phyloP scores from a whole-genome alignment of 2,888 invertebrate genomes.

The Macrosiphum euphorbiae region DNA sequence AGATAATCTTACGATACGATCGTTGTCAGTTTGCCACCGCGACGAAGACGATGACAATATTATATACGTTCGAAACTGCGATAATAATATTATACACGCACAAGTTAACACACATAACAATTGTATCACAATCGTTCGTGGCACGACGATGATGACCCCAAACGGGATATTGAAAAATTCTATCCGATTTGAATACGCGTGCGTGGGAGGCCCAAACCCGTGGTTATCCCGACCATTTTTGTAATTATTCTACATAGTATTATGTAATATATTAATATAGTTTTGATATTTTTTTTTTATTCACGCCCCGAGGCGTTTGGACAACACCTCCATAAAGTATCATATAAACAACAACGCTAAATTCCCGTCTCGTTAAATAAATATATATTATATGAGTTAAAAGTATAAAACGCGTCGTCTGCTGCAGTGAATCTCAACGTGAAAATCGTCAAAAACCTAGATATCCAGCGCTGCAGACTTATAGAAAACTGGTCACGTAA shows the following conservation, averaged over 20 bases:
- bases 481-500: slow-evolving; percentile 55
- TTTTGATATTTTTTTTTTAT: not conserved
- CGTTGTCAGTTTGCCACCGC: no score
- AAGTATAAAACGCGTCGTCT: not conserved
- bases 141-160: not conserved
- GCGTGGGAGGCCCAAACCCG: not conserved
- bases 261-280: not conserved
- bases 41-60: no score
- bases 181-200: not conserved
- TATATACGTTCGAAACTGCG: no score
- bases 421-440: not conserved
- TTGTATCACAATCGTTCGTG: not conserved
- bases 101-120: not conserved
- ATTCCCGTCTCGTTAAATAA: not conserved
- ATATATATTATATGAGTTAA: not conserved
- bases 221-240: not conserved
- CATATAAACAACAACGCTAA: not conserved
- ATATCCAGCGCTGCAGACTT: not conserved
- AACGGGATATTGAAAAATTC: not conserved
- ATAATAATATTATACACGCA: not conserved
- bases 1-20: no score
- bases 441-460: slow-evolving; percentile 37
- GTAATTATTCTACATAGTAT: not conserved
- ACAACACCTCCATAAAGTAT: not conserved
- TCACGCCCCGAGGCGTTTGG: not conserved